These are phyloP conservation scores for Montifringilla adamsi DNA, from an alignment of 2,113 vertebrate genomes.

Conservation along the genomic window DNA sequence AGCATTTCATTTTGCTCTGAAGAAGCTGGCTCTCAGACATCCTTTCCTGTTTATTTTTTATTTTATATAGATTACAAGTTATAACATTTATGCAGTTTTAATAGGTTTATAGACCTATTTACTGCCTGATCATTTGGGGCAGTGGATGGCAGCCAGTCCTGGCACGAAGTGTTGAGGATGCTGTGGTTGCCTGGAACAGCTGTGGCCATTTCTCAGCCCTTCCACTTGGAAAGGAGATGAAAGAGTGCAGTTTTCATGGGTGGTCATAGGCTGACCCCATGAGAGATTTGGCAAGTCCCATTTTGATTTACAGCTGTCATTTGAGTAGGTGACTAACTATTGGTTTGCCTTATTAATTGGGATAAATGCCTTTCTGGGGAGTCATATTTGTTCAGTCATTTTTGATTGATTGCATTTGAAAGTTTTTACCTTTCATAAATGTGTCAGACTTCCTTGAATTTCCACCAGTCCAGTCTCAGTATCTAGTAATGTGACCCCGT, in stretches of 20 bases:
- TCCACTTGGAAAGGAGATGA: slow-evolving; percentile 3
- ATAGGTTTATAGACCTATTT: slow-evolving; percentile 26
- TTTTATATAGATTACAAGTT: slow-evolving; percentile 34
- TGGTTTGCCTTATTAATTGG: slow-evolving; percentile 27
- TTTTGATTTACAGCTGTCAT: slow-evolving; percentile 29
- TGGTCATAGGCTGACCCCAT: background rate
- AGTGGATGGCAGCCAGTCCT: slow-evolving; percentile 2
- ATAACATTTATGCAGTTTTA: slow-evolving; percentile 23
- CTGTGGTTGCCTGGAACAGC: slow-evolving; percentile 30
- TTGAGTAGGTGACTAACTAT: slow-evolving; percentile 34
- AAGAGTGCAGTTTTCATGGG: slow-evolving; percentile 2
- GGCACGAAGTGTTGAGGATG: background rate
- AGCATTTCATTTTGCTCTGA: slow-evolving; percentile 3
- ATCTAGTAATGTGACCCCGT: background rate
- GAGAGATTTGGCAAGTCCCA: background rate
- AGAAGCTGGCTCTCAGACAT: background rate
- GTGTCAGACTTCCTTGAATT: background rate
- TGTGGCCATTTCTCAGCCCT: background rate
- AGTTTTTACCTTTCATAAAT: background rate
- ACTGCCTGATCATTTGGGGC: background rate
- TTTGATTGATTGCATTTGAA: background rate
- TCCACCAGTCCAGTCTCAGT: background rate
- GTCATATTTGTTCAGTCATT: background rate
- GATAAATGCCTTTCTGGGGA: slow-evolving; percentile 34
- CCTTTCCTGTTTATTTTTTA: slow-evolving; percentile 31